These are phyloP conservation scores for Thunnus albacares DNA, from an alignment of 2,797 vertebrate genomes.

Conservation along the genomic window DNA sequence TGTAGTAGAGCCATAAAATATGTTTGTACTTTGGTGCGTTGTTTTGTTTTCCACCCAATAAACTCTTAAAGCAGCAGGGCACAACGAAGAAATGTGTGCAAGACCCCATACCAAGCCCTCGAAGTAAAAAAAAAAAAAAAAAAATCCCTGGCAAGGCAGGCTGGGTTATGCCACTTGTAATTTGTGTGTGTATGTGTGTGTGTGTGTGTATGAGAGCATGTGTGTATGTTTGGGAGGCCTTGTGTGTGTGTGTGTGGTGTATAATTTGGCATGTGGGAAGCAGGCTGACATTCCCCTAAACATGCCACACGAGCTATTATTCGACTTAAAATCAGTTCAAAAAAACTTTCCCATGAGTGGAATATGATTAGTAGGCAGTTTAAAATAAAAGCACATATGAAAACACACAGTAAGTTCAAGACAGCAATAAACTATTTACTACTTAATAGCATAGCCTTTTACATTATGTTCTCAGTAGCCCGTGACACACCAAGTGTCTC, in stretches of 20 bases:
- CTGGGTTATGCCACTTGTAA: conserved; percentile 34
- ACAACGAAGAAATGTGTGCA: conserved; percentile 32
- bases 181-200: conserved; percentile 18
- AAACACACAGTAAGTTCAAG: background rate
- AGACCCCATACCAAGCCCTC: conserved; percentile 31
- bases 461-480: background rate
- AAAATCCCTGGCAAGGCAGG: background rate
- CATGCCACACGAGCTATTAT: background rate
- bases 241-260: conserved; percentile 16
- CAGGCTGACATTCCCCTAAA: conserved; percentile 25
- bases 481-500: conserved; percentile 10
- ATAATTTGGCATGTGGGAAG: conserved; percentile 40
- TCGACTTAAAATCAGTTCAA: background rate
- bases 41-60: conserved; percentile 68
- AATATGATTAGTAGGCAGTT: conserved; percentile 6
- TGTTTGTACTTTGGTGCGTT: conserved; percentile 45
- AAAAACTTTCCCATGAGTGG: background rate
- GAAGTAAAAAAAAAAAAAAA: conserved; percentile 11
- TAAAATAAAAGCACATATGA: conserved; percentile 16
- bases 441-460: conserved; percentile 1
- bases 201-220: background rate
- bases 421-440: conserved; percentile 3
- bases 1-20: conserved; percentile 54
- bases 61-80: conserved; percentile 54
- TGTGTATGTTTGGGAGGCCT: background rate